These are phyloP conservation scores for Drosophila malerkotliana DNA, from an alignment of 1,140 invertebrate genomes.

Conservation along the genomic window DNA sequence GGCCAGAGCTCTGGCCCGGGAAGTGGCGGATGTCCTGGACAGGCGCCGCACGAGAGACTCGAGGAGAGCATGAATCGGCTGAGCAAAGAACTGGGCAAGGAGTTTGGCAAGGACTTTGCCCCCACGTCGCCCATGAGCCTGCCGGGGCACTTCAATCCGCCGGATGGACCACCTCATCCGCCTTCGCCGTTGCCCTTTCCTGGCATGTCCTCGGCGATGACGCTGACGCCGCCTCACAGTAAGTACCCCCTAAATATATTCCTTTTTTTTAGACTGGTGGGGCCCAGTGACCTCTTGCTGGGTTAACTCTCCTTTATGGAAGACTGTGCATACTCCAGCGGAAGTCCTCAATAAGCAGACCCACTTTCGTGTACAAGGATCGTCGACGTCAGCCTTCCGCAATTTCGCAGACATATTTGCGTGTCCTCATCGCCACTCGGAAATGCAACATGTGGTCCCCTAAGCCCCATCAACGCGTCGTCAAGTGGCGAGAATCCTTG, in stretches of 20 bases:
- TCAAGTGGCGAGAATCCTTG: conserved; percentile 53
- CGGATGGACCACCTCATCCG: conserved; percentile 83
- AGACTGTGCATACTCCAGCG: conserved; percentile 14
- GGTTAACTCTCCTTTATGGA: conserved; percentile 37
- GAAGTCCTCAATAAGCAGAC: conserved; percentile 30
- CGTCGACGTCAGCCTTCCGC: background rate
- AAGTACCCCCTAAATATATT: conserved; percentile 84
- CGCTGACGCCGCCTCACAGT: conserved; percentile 91
- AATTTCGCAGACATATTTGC: conserved; percentile 2
- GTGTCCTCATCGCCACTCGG: conserved; percentile 4
- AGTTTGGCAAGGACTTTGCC: conserved; percentile 70
- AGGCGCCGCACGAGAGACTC: conserved; percentile 85
- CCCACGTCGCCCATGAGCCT: conserved; percentile 80
- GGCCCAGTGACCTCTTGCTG: conserved; percentile 47
- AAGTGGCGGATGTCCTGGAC: conserved; percentile 50
- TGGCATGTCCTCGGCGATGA: conserved; percentile 89
- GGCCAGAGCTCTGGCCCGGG: conserved; percentile 34
- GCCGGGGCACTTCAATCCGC: conserved; percentile 78
- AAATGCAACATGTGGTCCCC: conserved; percentile 71
- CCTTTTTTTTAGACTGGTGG: conserved; percentile 4
- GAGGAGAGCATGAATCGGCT: conserved; percentile 84
- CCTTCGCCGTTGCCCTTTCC: conserved; percentile 87
- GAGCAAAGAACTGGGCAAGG: conserved; percentile 81
- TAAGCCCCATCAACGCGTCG: conserved; percentile 57
- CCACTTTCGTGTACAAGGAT: background rate